Base-by-base conservation (phyloP, 2,888 invertebrate species). In the Herminia tarsipennalis region DNA sequence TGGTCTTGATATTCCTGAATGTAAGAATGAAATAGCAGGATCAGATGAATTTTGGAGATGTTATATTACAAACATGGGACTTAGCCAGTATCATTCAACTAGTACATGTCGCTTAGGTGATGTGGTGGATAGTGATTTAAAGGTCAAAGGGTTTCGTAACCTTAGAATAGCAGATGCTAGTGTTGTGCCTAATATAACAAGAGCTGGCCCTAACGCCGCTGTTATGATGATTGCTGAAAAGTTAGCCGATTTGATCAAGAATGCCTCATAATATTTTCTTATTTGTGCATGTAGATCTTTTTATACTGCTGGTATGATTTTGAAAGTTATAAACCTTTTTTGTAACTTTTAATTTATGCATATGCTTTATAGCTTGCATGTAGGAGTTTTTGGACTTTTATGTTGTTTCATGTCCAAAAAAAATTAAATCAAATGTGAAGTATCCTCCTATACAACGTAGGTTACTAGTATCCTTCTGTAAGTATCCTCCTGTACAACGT, bases 71-170 rank as follows among this genome's bases (percentile, higher is more conserved):
- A 39, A 54, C 8, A 43, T 59, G 94, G 93, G 73, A 0, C 88
- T 92, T 29, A 95, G 95, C 0, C 93, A 94, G 24, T 96, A 94
- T 66, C 95, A 96, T 78, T 94, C 93, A 0, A 84, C 92, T 0
- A 93, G 95, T 0, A 95, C 95, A 0, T 93, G 94, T 44, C 94
- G 95, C 70, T 95, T 96, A 95, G 95, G 95, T 0, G 92, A 94
- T 0, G 96, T 96, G 0, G 94, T 95, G 0, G 94, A 94, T 78
- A 87, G 93, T 0, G 75, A 93, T 18, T 76, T 95, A 2, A 51
- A 41, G 0, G 72, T 76, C 0, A 46, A 25, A 2, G 66, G 68
- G 0, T 39, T 73, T 0, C 13, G 58, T 1, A 49, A 40, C 0
- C 29, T 77, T 0, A 48, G 76, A 0, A 54, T 78, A 1, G 71